Evolutionary conservation across 2,888 invertebrate species (phyloP).

Genomic region (Leptinotarsa juncta): DNA sequence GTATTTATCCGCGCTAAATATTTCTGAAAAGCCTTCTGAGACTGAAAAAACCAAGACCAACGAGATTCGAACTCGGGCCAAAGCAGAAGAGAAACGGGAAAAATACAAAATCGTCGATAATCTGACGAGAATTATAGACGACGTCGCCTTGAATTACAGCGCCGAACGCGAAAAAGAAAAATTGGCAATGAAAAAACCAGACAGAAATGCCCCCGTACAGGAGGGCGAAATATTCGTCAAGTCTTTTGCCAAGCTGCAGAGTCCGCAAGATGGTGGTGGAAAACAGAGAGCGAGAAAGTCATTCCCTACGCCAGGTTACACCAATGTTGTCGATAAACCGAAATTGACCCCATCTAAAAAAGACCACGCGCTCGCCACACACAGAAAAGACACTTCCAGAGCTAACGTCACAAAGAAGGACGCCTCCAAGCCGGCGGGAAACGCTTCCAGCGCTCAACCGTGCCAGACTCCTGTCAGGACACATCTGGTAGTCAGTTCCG

Average conservation of each 20-base stretch:
- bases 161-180: constrained; percentile 38
- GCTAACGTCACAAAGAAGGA: neutral
- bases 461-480: neutral
- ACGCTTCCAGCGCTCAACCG: neutral
- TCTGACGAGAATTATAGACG: constrained; percentile 49
- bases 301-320: constrained; percentile 55
- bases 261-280: constrained; percentile 26
- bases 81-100: constrained; percentile 58
- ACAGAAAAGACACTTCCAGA: neutral
- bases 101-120: constrained; percentile 46
- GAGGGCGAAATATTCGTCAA: constrained; percentile 58
- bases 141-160: constrained; percentile 50
- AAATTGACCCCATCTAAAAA: constrained; percentile 12
- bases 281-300: constrained; percentile 61
- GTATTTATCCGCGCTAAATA: constrained; percentile 61
- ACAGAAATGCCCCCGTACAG: constrained; percentile 25
- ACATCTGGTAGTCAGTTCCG: neutral
- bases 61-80: constrained; percentile 58
- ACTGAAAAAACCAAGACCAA: constrained; percentile 48
- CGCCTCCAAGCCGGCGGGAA: neutral
- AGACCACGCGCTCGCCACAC: neutral
- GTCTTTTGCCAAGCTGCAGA: constrained; percentile 57
- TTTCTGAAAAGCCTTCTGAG: constrained; percentile 56
- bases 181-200: constrained; percentile 35
- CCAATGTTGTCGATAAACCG: constrained; percentile 28